phyloP scores from a whole-genome alignment of 2,797 vertebrate genomes.

The Thripadectes ignobilis region DNA sequence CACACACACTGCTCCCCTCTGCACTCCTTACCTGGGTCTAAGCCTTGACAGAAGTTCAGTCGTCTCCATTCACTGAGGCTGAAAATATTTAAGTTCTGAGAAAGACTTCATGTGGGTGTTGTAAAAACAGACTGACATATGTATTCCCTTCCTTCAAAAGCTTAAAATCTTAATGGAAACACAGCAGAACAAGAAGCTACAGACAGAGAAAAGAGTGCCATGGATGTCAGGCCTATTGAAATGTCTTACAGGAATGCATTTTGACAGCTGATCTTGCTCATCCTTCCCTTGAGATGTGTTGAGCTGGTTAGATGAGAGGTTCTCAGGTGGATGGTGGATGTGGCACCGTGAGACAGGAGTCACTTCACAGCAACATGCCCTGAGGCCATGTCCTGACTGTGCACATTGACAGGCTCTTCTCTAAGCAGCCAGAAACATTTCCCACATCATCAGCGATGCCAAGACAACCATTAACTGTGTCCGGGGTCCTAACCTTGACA shows the following conservation, averaged over 20 bases:
- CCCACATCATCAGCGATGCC: not conserved
- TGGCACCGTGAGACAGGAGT: not conserved
- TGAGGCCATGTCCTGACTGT: not conserved
- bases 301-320: not conserved
- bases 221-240: not conserved
- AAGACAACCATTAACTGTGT: not conserved
- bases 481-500: not conserved
- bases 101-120: not conserved
- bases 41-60: not conserved
- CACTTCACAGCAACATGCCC: not conserved
- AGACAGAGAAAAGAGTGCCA: not conserved
- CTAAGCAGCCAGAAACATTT: not conserved
- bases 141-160: not conserved
- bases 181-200: not conserved
- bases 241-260: not conserved
- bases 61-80: not conserved
- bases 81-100: not conserved
- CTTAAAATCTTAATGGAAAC: not conserved
- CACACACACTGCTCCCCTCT: not conserved
- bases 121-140: not conserved
- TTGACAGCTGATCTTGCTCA: constrained; percentile 36
- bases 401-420: not conserved
- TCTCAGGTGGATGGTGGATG: not conserved
- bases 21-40: not conserved
- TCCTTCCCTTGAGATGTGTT: not conserved